Evolutionary conservation across 2,888 invertebrate genomes (phyloP).

Genomic region (Piscicola geometra): DNA sequence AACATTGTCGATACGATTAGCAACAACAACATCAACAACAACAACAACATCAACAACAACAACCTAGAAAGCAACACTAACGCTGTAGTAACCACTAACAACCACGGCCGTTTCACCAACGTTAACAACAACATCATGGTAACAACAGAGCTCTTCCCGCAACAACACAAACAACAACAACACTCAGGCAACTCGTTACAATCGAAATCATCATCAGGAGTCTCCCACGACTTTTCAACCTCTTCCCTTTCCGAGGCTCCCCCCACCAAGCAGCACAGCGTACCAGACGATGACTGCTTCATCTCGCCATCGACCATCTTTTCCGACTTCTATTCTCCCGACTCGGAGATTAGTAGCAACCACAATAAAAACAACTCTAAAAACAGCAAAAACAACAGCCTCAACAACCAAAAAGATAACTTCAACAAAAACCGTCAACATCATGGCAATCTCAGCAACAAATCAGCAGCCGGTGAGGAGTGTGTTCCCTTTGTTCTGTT

Average conservation of each 20-base stretch:
- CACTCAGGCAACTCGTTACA: not conserved
- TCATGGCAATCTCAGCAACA: constrained; percentile 4
- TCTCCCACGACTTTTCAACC: not conserved
- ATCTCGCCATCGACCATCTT: not conserved
- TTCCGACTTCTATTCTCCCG: not conserved
- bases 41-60: not conserved
- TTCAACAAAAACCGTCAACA: not conserved
- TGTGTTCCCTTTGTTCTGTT: constrained; percentile 13
- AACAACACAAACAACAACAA: not conserved
- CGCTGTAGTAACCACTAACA: not conserved
- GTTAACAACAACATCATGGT: not conserved
- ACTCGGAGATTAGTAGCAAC: not conserved
- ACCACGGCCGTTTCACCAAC: not conserved
- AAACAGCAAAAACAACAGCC: not conserved
- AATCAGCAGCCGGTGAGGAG: not conserved
- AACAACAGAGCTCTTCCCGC: not conserved
- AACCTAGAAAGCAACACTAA: not conserved
- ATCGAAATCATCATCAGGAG: constrained; percentile 16
- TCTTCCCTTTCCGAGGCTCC: not conserved
- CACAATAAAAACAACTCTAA: not conserved
- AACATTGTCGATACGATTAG: not conserved
- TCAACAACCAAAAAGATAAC: not conserved
- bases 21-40: constrained; percentile 13
- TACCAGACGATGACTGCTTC: not conserved
- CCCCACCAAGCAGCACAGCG: not conserved